These are phyloP conservation scores for Caretta caretta DNA, from an alignment of 2,113 vertebrate species.

Conservation along the genomic window DNA sequence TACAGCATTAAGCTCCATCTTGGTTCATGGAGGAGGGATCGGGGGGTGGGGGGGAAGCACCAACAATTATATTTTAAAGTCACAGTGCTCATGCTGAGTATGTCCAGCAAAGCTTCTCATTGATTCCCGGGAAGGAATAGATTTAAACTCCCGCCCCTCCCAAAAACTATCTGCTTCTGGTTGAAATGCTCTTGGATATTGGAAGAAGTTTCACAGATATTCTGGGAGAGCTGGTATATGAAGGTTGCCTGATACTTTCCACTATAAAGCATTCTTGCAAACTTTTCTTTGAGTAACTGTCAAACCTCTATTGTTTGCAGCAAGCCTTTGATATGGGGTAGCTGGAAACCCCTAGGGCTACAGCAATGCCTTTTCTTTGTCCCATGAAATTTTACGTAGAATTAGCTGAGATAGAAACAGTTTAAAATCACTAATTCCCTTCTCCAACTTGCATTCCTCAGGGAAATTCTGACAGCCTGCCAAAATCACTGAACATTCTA, in stretches of 20 bases:
- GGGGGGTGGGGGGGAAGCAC: not conserved
- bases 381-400: not conserved
- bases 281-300: not conserved
- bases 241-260: not conserved
- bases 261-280: not conserved
- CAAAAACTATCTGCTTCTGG: not conserved
- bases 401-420: not conserved
- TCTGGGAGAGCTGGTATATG: not conserved
- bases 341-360: not conserved
- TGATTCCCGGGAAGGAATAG: not conserved
- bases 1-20: not conserved
- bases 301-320: not conserved
- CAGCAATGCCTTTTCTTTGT: not conserved
- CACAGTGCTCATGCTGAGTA: not conserved
- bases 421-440: not conserved
- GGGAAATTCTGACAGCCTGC: not conserved
- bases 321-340: not conserved
- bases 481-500: not conserved
- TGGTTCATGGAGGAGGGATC: not conserved
- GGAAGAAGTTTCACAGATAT: not conserved
- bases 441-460: not conserved
- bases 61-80: not conserved
- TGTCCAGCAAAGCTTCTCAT: not conserved
- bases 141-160: not conserved
- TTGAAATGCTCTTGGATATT: not conserved